Percentiles rank a stretch among this genome's conserved stretches.
Evolutionary conservation across 2,888 invertebrate genomes (phyloP).

Genomic region (Hypomecis atomaria): DNA sequence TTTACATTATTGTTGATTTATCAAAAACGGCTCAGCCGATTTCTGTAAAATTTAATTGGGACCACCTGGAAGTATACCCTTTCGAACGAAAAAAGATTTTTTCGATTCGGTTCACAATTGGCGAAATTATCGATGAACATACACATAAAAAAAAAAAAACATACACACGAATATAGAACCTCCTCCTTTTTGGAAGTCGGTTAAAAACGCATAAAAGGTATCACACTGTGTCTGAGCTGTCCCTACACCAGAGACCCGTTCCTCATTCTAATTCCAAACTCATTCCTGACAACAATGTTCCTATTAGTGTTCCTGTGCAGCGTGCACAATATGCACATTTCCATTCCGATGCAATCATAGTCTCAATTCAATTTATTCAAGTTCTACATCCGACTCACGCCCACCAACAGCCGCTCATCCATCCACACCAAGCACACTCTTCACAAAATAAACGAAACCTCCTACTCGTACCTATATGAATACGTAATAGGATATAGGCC

Average conservation of each 20-base stretch:
- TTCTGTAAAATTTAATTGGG: too few relatives aligned
- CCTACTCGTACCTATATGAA: constrained; percentile 64
- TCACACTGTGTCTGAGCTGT: too few relatives aligned
- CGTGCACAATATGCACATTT: constrained; percentile 61
- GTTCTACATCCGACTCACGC: constrained; percentile 69
- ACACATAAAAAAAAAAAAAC: too few relatives aligned
- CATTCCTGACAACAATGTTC: constrained; percentile 46
- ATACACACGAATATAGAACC: too few relatives aligned
- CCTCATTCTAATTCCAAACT: constrained; percentile 50
- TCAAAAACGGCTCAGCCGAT: too few relatives aligned
- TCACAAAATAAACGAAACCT: constrained; percentile 66
- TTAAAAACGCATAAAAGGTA: too few relatives aligned
- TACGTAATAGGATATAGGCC: constrained; percentile 55
- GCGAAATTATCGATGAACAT: too few relatives aligned
- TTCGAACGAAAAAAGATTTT: too few relatives aligned
- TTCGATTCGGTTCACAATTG: too few relatives aligned
- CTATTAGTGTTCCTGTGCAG: constrained; percentile 46
- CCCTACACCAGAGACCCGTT: constrained; percentile 11
- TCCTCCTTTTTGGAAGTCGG: too few relatives aligned
- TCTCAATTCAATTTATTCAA: constrained; percentile 76
- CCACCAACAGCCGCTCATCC: constrained; percentile 65
- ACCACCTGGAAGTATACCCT: too few relatives aligned
- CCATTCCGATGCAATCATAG: constrained; percentile 68
- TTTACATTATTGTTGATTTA: too few relatives aligned
- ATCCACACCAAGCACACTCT: constrained; percentile 56